A percentile compares a stretch with the other conserved stretches of the same genome.
These are phyloP conservation scores for Lepeophtheirus salmonis DNA, from an alignment of 1,140 invertebrate species.

Conservation along the genomic window DNA sequence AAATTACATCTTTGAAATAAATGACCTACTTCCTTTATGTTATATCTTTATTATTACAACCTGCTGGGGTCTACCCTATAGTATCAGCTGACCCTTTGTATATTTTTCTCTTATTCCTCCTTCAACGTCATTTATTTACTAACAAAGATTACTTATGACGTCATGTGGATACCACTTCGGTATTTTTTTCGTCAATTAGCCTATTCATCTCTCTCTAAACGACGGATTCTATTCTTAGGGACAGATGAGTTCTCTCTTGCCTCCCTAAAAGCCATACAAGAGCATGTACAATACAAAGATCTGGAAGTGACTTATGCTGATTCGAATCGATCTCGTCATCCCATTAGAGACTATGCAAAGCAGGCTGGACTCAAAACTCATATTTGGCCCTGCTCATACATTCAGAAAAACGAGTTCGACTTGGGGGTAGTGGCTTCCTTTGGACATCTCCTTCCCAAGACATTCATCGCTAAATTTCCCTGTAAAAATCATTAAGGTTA, in stretches of 20 bases:
- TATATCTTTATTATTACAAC: no score
- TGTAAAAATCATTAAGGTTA: background rate
- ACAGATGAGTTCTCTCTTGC: background rate
- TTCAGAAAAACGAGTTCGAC: background rate
- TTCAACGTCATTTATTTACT: background rate
- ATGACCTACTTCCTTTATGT: no score
- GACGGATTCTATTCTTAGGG: background rate
- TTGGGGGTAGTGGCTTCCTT: conserved; percentile 9
- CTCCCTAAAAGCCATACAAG: background rate
- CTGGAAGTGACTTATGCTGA: background rate
- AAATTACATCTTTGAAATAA: no score
- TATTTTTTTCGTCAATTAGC: background rate
- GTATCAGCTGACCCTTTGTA: no score
- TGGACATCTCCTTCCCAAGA: background rate
- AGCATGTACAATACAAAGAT: background rate
- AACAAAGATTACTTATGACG: background rate
- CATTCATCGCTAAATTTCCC: background rate
- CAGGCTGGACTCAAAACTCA: background rate
- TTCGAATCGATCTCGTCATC: background rate
- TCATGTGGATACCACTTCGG: background rate
- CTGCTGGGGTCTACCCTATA: no score
- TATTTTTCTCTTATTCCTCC: no score
- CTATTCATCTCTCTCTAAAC: background rate
- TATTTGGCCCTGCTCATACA: background rate
- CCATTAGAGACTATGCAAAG: background rate